Conservation (phyloP, 64 coral and sea anemone species). For the Montipora sp. region DNA sequence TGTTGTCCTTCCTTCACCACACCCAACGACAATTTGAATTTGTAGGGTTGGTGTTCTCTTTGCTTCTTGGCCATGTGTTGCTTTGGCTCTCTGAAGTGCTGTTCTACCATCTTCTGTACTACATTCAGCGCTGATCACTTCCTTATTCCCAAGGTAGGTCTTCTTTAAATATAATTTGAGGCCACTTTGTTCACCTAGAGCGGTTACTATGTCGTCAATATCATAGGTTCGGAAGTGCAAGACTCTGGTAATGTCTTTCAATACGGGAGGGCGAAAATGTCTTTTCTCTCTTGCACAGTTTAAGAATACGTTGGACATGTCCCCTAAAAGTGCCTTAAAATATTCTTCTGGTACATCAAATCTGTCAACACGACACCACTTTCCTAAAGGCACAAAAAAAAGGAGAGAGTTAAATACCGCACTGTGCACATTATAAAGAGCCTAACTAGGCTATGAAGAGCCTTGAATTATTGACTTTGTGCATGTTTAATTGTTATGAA, state of each 20-base stretch:
- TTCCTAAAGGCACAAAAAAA: neutral
- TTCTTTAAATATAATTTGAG: conserved; percentile 20
- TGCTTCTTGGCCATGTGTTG: neutral
- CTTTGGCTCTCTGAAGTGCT: conserved; percentile 29
- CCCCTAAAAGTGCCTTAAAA: too few species aligned
- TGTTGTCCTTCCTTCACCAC: neutral
- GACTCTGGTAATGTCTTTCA: conserved; percentile 27
- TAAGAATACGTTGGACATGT: conserved; percentile 32
- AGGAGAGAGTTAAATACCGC: neutral
- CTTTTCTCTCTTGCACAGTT: conserved; percentile 51
- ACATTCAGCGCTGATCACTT: neutral
- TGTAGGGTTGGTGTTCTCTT: neutral
- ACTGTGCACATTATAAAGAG: too few species aligned
- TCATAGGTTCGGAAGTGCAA: conserved; percentile 33
- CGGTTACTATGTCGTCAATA: conserved; percentile 35
- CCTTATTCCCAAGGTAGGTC: conserved; percentile 44
- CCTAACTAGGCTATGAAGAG: too few species aligned
- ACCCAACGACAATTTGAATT: conserved; percentile 15
- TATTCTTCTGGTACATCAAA: conserved; percentile 26
- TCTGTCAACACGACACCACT: conserved; percentile 55
- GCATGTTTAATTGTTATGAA: too few species aligned
- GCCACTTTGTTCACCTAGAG: conserved; percentile 16
- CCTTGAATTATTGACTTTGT: too few species aligned
- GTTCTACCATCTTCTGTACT: neutral
- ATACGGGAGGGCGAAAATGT: conserved; percentile 61